phyloP scores from a whole-genome alignment of 2,113 vertebrate genomes.

The Stigmatopora nigra region DNA sequence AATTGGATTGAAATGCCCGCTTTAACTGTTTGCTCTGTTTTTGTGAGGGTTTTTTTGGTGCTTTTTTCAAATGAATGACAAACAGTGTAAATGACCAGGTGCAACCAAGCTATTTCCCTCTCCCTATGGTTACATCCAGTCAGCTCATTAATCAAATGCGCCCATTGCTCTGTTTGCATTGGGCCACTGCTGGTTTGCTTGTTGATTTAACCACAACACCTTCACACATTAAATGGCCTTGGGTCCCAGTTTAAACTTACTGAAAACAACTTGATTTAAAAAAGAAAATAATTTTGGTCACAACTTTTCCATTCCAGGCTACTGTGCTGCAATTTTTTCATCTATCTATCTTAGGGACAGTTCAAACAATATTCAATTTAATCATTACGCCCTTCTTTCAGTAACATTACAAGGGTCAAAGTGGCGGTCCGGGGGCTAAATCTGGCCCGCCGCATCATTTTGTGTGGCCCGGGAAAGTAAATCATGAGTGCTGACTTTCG shows the following conservation, averaged over 20 bases:
- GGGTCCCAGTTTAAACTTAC: slow-evolving; percentile 51
- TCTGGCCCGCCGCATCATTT: no score
- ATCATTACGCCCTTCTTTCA: no score
- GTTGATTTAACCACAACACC: slow-evolving; percentile 61
- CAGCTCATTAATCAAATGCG: slow-evolving; percentile 66
- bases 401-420: no score
- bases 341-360: not conserved
- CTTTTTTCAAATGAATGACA: slow-evolving; percentile 54
- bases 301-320: not conserved
- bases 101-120: slow-evolving; percentile 44
- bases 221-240: slow-evolving; percentile 40
- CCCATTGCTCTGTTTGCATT: slow-evolving; percentile 56
- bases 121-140: slow-evolving; percentile 49
- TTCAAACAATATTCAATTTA: no score
- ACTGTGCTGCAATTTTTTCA: not conserved
- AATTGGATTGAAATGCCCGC: slow-evolving; percentile 25
- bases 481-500: no score
- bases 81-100: slow-evolving; percentile 57
- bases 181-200: slow-evolving; percentile 50
- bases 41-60: not conserved
- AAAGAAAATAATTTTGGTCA: not conserved
- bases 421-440: no score
- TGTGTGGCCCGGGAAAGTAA: no score
- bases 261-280: slow-evolving; percentile 26
- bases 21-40: slow-evolving; percentile 27